Percentiles rank a stretch among this genome's conserved stretches.
phyloP scores from a whole-genome alignment of 2,113 vertebrate genomes.

The Lophotis ruficrista region DNA sequence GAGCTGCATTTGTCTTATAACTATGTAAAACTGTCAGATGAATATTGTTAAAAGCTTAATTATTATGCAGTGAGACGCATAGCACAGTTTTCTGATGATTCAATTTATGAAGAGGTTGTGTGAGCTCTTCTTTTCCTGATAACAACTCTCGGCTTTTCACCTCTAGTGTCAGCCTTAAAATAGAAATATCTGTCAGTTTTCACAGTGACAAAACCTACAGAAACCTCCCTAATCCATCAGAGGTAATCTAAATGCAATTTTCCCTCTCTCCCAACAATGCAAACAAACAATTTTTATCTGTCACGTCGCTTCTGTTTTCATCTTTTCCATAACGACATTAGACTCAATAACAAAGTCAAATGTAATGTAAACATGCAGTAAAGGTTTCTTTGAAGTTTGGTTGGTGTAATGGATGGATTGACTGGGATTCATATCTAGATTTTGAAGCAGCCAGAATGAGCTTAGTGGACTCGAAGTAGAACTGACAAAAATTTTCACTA shows the following conservation, averaged over 20 bases:
- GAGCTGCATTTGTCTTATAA: neutral
- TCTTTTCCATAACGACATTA: neutral
- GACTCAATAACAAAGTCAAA: neutral
- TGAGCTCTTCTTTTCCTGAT: neutral
- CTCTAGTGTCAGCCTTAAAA: conserved; percentile 3
- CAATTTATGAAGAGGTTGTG: neutral
- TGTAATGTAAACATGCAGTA: neutral
- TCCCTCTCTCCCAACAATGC: neutral
- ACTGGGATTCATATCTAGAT: neutral
- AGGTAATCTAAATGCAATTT: neutral
- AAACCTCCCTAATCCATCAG: neutral
- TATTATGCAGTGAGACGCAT: neutral
- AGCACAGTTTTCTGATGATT: neutral
- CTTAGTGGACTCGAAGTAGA: neutral
- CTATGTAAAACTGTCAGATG: neutral
- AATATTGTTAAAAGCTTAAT: neutral
- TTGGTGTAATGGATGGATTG: neutral
- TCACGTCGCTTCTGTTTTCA: neutral
- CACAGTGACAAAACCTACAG: neutral
- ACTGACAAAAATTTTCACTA: neutral
- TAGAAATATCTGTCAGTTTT: conserved; percentile 11
- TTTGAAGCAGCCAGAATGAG: neutral
- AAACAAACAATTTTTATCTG: neutral
- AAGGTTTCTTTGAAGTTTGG: neutral
- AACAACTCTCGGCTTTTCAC: neutral